Evolutionary conservation across 2,797 vertebrate genomes (phyloP).

Genomic region (Rhinoraja longicauda): DNA sequence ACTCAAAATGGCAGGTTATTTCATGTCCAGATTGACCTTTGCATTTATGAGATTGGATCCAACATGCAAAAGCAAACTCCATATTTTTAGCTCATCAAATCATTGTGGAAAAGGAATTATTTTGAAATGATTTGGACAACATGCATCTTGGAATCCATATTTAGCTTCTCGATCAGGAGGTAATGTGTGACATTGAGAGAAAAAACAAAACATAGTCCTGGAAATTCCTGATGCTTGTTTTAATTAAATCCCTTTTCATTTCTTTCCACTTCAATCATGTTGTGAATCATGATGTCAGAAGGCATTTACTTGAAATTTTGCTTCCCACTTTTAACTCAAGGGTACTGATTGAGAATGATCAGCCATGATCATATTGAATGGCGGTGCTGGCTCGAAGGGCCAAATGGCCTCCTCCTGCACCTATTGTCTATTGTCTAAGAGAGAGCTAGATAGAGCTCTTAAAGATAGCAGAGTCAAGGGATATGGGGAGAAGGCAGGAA

Average conservation of each 20-base stretch:
- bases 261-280: neutral
- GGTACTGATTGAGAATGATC: too few relatives aligned
- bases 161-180: neutral
- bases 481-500: too few relatives aligned
- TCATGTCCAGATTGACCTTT: neutral
- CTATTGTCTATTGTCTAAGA: too few relatives aligned
- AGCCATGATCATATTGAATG: too few relatives aligned
- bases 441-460: too few relatives aligned
- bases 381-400: too few relatives aligned
- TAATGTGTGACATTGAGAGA: neutral
- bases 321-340: neutral
- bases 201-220: neutral
- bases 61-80: neutral
- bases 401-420: too few relatives aligned
- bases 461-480: too few relatives aligned
- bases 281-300: neutral
- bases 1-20: neutral
- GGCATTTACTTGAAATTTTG: neutral
- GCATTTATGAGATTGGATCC: neutral
- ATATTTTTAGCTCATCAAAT: neutral
- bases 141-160: neutral
- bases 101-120: neutral
- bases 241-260: neutral
- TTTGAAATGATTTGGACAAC: neutral
- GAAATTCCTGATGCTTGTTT: neutral